These are phyloP conservation scores for Temnothorax unifasciatus DNA, from an alignment of 2,888 invertebrate species.

Conservation along the genomic window DNA sequence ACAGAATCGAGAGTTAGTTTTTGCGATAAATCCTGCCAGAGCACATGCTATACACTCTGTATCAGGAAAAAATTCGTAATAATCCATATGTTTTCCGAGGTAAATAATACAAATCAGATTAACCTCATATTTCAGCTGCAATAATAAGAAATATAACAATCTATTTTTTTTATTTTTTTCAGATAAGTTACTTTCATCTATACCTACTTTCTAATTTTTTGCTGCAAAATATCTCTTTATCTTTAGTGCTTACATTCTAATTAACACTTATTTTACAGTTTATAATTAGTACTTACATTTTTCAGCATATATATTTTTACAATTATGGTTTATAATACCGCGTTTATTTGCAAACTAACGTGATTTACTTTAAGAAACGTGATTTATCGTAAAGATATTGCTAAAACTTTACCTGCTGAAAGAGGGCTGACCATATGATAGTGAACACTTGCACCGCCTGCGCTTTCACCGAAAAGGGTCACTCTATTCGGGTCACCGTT, in stretches of 20 bases:
- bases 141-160: background rate
- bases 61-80: background rate
- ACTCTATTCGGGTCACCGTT: constrained; percentile 89
- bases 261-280: background rate
- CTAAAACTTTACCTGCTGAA: constrained; percentile 86
- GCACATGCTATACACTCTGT: background rate
- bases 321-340: background rate
- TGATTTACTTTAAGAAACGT: background rate
- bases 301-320: background rate
- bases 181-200: background rate
- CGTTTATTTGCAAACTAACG: background rate
- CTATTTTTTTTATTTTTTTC: background rate
- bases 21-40: background rate
- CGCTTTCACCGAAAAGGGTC: constrained; percentile 91
- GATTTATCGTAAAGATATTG: background rate
- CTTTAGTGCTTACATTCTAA: background rate
- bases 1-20: background rate
- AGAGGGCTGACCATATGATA: constrained; percentile 90
- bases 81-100: background rate
- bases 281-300: background rate
- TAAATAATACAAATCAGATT: background rate
- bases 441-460: constrained; percentile 90
- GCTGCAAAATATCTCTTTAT: background rate
- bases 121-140: background rate
- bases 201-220: background rate